Conservation (phyloP, 2,797 vertebrate genomes). For the Ataeniobius toweri region DNA sequence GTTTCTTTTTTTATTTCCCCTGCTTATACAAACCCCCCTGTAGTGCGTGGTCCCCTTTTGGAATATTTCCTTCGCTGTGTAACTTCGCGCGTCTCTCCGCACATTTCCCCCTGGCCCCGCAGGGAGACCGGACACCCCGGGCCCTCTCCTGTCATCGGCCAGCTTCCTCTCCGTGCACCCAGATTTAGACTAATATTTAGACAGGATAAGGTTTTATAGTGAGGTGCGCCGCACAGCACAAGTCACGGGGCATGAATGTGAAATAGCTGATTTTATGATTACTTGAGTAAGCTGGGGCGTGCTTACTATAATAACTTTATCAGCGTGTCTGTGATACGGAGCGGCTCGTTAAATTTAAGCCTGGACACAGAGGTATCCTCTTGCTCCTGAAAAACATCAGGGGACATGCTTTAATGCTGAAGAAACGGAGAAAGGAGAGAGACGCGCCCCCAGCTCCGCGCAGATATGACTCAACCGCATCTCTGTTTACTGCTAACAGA, state of each 20-base stretch:
- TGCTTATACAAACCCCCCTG: not conserved
- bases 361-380: slow-evolving; percentile 5
- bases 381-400: slow-evolving; percentile 3
- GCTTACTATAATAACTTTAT: slow-evolving; percentile 63
- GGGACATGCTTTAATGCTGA: slow-evolving; percentile 12
- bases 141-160: slow-evolving; percentile 77
- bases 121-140: slow-evolving; percentile 59
- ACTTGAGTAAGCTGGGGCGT: slow-evolving; percentile 40
- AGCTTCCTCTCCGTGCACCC: slow-evolving; percentile 77
- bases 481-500: slow-evolving; percentile 44
- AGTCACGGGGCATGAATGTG: slow-evolving; percentile 57
- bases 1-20: not conserved
- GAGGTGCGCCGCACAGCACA: slow-evolving; percentile 56
- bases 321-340: slow-evolving; percentile 8
- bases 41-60: not conserved
- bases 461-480: slow-evolving; percentile 33
- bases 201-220: slow-evolving; percentile 74
- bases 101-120: slow-evolving; percentile 42
- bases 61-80: slow-evolving; percentile 23
- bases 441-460: not conserved
- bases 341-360: slow-evolving; percentile 22
- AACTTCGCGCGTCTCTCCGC: slow-evolving; percentile 22
- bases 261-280: slow-evolving; percentile 63
- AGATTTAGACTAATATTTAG: slow-evolving; percentile 80
- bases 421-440: not conserved